Evolutionary conservation across 2,888 invertebrate genomes (phyloP), one percentile per base, ranked within the genome.

Genomic region (Tetragnatha montana): DNA sequence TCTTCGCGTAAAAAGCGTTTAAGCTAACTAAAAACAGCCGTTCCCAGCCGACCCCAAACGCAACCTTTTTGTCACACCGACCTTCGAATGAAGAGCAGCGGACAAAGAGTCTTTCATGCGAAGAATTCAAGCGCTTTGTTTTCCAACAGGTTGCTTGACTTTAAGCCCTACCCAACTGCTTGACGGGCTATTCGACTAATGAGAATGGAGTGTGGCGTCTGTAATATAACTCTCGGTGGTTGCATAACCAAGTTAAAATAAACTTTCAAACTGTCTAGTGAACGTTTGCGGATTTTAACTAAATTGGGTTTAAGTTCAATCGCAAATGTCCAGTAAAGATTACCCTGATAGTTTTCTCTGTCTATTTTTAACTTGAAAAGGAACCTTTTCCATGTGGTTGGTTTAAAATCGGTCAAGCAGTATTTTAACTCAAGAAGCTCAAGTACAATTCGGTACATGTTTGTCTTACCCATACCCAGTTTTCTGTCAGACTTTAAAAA

Each of bases 71-170:
- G 78, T 78, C 60, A 60, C 22, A 21, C 10, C 60, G 78, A 60
- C 21, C 68, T 60, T 21, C 60, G 51, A 17, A 22, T 68, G 78
- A 78, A 78, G 78, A 60, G 35, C 78, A 60, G 22, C 19, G 14
- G 60, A 68, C 78, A 78, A 78, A 60, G 68, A 22, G 22, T 60
- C 60, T 21, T 78, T 78, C 21, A 60, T 60, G 14, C 21, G 22
- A 78, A 22, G 60, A 60, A 51, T 60, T 78, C 21, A 21, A 22
- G 21, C 60, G 14, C 51, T 60, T 78, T 22, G 14, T 21, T 60
- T 17, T 7, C 21, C 22, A 14, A 60, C 68, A 78, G 78, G 78
- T 78, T 78, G 51, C 22, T 78, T 60, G 60, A 78, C 60, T 60
- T 6, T 8, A 60, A 60, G 17, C 60, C 4, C 4, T 17, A 60